Conservation (phyloP, 2,797 vertebrate species). For the Chaunax sp. region DNA sequence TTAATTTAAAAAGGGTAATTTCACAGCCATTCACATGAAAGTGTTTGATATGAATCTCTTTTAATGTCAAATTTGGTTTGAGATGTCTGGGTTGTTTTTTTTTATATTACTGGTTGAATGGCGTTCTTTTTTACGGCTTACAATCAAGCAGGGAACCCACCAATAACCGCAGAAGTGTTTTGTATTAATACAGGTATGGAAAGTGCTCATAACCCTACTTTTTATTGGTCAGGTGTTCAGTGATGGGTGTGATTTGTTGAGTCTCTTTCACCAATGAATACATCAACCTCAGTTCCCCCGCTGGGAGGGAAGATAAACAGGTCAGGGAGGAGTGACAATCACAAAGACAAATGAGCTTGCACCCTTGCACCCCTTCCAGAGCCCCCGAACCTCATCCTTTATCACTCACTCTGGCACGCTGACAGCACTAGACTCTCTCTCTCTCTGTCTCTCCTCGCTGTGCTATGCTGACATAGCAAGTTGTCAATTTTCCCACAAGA, state of each 20-base stretch:
- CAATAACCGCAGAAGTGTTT: neutral
- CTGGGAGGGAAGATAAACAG: slow-evolving; percentile 52
- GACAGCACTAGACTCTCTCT: slow-evolving; percentile 50
- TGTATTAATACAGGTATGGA: neutral
- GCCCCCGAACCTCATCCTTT: slow-evolving; percentile 60
- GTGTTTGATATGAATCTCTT: slow-evolving; percentile 16
- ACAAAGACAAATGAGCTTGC: slow-evolving; percentile 67
- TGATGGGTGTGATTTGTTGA: slow-evolving; percentile 49
- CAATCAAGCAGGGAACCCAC: neutral
- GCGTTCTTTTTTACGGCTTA: neutral
- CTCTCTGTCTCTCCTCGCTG: slow-evolving; percentile 36
- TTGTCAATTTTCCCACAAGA: slow-evolving; percentile 61
- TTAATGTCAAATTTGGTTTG: slow-evolving; percentile 6
- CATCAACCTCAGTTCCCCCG: slow-evolving; percentile 34
- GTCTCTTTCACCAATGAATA: slow-evolving; percentile 48
- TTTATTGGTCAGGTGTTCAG: slow-evolving; percentile 31
- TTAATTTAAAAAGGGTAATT: slow-evolving; percentile 23
- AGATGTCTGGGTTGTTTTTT: slow-evolving; percentile 5
- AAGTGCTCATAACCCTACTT: slow-evolving; percentile 1
- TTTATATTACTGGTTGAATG: slow-evolving; percentile 11
- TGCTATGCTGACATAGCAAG: slow-evolving; percentile 65
- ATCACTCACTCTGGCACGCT: slow-evolving; percentile 47
- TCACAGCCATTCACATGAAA: slow-evolving; percentile 39
- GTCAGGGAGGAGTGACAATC: slow-evolving; percentile 43
- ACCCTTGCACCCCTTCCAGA: slow-evolving; percentile 32